These are phyloP conservation scores for Spatula versicolor DNA, from an alignment of 2,797 vertebrate species.

Conservation along the genomic window DNA sequence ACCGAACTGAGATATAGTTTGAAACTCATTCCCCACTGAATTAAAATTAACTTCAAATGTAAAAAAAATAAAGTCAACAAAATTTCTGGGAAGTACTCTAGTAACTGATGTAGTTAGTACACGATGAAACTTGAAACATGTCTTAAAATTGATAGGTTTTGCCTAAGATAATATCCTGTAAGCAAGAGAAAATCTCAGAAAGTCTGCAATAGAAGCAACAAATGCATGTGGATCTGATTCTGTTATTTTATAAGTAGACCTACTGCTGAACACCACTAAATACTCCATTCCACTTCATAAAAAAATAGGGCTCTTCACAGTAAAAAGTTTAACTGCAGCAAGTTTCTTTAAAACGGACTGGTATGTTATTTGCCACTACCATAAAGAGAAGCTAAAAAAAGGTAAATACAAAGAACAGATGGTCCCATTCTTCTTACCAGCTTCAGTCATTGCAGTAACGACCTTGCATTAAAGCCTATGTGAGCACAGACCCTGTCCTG, in stretches of 20 bases:
- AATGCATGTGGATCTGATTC: rapidly evolving
- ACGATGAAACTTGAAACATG: not conserved
- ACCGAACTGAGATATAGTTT: not conserved
- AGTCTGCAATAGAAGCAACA: not conserved
- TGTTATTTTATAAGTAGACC: not conserved
- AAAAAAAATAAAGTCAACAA: not conserved
- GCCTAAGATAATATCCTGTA: not conserved
- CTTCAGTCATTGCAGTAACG: not conserved
- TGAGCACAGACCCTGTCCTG: rapidly evolving
- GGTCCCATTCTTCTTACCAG: not conserved
- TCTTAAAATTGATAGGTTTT: not conserved
- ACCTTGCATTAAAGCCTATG: not conserved
- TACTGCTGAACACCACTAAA: not conserved
- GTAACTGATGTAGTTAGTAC: not conserved
- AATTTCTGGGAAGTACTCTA: not conserved
- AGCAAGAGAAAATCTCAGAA: not conserved
- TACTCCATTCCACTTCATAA: not conserved
- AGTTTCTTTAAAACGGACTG: not conserved
- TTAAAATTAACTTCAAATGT: not conserved
- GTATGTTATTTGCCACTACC: not conserved
- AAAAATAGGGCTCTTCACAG: not conserved
- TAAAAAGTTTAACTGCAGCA: not conserved
- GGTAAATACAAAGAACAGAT: not conserved
- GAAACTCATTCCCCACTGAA: not conserved
- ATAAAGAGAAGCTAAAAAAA: not conserved